Evolutionary conservation across 2,797 vertebrate genomes (phyloP).

Genomic region (Lerista edwardsae): DNA sequence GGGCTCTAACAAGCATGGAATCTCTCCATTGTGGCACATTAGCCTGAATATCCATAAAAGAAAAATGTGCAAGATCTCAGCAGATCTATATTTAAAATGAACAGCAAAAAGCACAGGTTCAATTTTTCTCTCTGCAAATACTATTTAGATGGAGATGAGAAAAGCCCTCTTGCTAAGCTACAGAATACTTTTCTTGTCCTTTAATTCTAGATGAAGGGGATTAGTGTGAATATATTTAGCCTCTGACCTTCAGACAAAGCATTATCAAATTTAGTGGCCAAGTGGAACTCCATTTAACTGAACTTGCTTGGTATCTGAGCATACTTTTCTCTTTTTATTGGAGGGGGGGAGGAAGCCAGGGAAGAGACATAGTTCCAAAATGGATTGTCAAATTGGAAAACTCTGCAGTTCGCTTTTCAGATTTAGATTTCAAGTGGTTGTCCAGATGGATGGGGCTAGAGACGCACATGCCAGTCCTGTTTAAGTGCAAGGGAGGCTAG

Average conservation of each 20-base stretch:
- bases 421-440: background rate
- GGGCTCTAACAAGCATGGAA: fast-evolving
- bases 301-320: conserved; percentile 51
- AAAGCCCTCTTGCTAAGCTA: conserved; percentile 82
- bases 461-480: fast-evolving
- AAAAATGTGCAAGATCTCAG: background rate
- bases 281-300: conserved; percentile 75
- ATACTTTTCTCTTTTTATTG: conserved; percentile 28
- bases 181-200: conserved; percentile 87
- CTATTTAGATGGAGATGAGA: conserved; percentile 80
- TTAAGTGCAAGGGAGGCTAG: background rate
- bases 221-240: conserved; percentile 93
- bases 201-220: conserved; percentile 91
- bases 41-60: background rate
- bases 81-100: background rate
- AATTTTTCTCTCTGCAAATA: conserved; percentile 87
- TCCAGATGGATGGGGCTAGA: background rate
- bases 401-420: background rate
- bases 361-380: conserved; percentile 25
- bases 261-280: conserved; percentile 90
- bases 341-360: background rate
- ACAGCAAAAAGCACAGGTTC: conserved; percentile 63
- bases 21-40: fast-evolving
- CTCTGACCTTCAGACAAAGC: conserved; percentile 90
- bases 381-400: conserved; percentile 56